Percentiles rank a stretch among this genome's conserved stretches.
These are phyloP conservation scores for Callithrix jacchus DNA, from an alignment of 2,113 vertebrate genomes.

Conservation along the genomic window DNA sequence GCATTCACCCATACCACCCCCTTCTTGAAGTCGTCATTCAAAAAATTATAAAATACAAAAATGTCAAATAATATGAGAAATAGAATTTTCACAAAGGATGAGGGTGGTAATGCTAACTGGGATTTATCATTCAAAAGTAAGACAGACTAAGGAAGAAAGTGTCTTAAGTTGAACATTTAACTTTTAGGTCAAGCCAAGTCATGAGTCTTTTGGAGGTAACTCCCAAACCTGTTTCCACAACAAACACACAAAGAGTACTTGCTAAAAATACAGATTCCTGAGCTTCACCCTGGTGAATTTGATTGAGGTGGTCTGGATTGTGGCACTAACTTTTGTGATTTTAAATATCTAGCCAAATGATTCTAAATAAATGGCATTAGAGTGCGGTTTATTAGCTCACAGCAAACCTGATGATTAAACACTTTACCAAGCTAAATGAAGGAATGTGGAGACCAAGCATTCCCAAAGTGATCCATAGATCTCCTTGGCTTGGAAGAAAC, in stretches of 20 bases:
- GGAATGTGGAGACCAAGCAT: neutral
- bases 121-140: neutral
- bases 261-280: constrained; percentile 40
- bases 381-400: neutral
- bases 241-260: constrained; percentile 26
- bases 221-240: constrained; percentile 22
- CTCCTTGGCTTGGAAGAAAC: neutral
- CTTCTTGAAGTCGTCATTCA: neutral
- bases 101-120: neutral
- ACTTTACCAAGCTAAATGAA: neutral
- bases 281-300: constrained; percentile 36
- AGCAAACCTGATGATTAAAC: neutral
- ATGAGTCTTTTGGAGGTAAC: neutral
- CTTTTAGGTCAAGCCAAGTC: neutral
- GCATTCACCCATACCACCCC: neutral
- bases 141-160: neutral
- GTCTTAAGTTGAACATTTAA: neutral
- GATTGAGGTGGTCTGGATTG: neutral
- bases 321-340: neutral
- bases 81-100: neutral
- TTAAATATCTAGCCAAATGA: neutral
- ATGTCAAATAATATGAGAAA: neutral
- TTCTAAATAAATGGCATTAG: neutral
- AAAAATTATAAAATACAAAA: neutral
- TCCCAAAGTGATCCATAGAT: neutral